Percentiles rank a stretch among this genome's conserved stretches.
These are phyloP conservation scores for Steinernema carpocapsae DNA, from an alignment of 2,888 invertebrate genomes.

Conservation along the genomic window DNA sequence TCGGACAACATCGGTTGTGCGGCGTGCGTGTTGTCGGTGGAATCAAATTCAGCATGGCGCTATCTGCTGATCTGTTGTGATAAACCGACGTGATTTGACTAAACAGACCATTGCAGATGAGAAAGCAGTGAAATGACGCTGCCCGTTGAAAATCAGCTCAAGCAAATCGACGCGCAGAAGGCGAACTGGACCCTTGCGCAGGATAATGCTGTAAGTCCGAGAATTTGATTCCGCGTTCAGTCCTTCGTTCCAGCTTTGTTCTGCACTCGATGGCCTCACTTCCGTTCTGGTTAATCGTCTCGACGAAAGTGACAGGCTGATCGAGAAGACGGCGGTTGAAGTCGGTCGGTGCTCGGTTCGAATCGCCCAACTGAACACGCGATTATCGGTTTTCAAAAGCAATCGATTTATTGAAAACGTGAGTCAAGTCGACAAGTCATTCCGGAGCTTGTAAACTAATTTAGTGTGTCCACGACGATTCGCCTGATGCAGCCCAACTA, in stretches of 20 bases:
- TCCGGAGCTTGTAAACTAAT: neutral
- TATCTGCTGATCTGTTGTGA: no score
- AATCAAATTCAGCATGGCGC: no score
- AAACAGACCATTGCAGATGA: constrained; percentile 12
- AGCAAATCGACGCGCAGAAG: constrained; percentile 1
- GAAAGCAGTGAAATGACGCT: neutral
- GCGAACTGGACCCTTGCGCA: constrained; percentile 1
- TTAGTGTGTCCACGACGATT: constrained; percentile 21
- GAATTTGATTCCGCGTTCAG: neutral
- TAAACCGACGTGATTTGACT: neutral
- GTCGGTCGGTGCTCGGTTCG: constrained; percentile 3
- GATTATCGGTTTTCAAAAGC: constrained; percentile 20
- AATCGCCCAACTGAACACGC: constrained; percentile 20
- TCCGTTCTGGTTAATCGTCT: neutral
- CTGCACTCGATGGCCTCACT: constrained; percentile 1
- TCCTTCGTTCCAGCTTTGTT: constrained; percentile 12
- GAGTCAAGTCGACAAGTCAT: neutral
- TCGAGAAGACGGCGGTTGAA: constrained; percentile 8
- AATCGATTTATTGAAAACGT: constrained; percentile 28
- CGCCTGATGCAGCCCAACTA: neutral
- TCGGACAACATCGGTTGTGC: neutral
- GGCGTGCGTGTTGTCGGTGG: neutral
- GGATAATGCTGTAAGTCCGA: constrained; percentile 20
- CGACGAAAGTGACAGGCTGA: neutral
- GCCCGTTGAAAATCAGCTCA: neutral